Conservation (phyloP, 2,888 invertebrate genomes). For the Dastarcus helophoroides region DNA sequence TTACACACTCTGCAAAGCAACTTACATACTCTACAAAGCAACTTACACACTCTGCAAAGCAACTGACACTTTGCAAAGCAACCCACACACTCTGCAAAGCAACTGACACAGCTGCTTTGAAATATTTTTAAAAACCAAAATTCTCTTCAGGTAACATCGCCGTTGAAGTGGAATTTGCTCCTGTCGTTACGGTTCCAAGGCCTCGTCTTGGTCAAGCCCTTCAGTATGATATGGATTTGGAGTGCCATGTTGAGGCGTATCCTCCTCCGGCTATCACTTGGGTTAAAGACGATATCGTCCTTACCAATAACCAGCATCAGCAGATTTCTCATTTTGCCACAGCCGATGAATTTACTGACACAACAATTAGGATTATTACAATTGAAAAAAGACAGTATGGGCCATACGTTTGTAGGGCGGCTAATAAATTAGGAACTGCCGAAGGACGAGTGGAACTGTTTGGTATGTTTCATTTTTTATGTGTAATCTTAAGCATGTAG, state of each 20-base stretch:
- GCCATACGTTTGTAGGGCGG: slow-evolving; percentile 73
- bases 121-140: no score
- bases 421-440: slow-evolving; percentile 76
- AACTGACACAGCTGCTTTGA: no score
- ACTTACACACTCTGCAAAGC: no score
- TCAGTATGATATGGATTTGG: slow-evolving; percentile 88
- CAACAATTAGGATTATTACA: slow-evolving; percentile 77
- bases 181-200: slow-evolving; percentile 72
- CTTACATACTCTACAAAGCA: no score
- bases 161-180: slow-evolving; percentile 81
- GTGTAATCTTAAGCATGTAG: no score
- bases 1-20: no score
- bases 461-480: no score
- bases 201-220: slow-evolving; percentile 78
- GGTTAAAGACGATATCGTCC: slow-evolving; percentile 71
- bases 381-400: slow-evolving; percentile 87
- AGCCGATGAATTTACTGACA: slow-evolving; percentile 85
- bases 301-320: slow-evolving; percentile 86
- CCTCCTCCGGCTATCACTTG: slow-evolving; percentile 88
- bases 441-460: slow-evolving; percentile 71
- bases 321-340: slow-evolving; percentile 84
- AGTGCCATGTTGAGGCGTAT: slow-evolving; percentile 90
- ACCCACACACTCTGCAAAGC: no score
- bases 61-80: no score
- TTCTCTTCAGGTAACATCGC: slow-evolving; percentile 55